phyloP scores from a whole-genome alignment of 2,888 invertebrate genomes.

The Tinea trinotella region DNA sequence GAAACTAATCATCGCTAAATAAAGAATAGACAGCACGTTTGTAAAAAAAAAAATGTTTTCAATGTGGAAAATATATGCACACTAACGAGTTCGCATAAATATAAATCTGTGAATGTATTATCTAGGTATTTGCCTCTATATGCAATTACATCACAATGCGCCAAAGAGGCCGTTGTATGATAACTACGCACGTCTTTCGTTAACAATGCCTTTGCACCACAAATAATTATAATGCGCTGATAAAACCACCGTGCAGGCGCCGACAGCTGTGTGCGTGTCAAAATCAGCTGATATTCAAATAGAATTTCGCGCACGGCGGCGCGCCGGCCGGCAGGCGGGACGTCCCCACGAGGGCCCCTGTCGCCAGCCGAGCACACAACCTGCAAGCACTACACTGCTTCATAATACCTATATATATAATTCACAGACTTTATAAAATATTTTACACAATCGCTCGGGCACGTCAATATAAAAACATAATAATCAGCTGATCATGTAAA shows the following conservation, averaged over 20 bases:
- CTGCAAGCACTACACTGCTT: background rate
- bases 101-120: background rate
- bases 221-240: constrained; percentile 30
- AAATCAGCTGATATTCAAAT: constrained; percentile 74
- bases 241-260: constrained; percentile 53
- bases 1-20: background rate
- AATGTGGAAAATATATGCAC: background rate
- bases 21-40: background rate
- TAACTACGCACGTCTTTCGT: background rate
- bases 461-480: constrained; percentile 23
- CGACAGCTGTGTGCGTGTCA: constrained; percentile 71
- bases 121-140: background rate
- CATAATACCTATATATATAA: constrained; percentile 18
- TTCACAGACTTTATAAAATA: constrained; percentile 19
- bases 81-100: background rate
- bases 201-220: background rate
- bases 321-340: constrained; percentile 49
- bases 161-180: constrained; percentile 10
- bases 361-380: constrained; percentile 24
- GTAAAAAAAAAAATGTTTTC: background rate
- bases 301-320: constrained; percentile 50
- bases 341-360: constrained; percentile 31
- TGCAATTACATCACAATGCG: constrained; percentile 2
- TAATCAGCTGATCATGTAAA: constrained; percentile 67
- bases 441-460: background rate